A percentile compares a stretch with the other conserved stretches of the same genome.
These are phyloP conservation scores for Oncorhynchus mykiss DNA, from an alignment of 2,113 vertebrate genomes.

Conservation along the genomic window DNA sequence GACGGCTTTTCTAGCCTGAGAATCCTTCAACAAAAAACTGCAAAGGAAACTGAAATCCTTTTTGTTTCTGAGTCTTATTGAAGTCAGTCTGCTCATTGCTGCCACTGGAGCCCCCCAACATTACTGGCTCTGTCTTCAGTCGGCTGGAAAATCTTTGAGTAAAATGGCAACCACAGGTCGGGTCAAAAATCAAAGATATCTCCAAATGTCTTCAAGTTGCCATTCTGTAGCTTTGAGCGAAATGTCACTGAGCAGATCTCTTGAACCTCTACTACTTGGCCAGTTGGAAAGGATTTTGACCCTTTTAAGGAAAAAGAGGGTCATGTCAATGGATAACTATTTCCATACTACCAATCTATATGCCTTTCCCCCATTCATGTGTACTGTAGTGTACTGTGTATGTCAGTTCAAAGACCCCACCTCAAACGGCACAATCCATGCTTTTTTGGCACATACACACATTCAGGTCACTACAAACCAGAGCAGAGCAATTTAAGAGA, in stretches of 20 bases:
- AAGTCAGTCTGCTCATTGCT: conserved; percentile 38
- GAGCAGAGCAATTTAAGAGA: not conserved
- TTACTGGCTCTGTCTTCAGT: conserved; percentile 45
- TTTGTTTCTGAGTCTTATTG: conserved; percentile 28
- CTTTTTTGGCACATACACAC: conserved; percentile 10
- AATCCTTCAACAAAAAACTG: conserved; percentile 32
- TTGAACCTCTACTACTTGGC: conserved; percentile 72
- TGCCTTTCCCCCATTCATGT: no score
- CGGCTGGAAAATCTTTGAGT: conserved; percentile 45
- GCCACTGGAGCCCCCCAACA: conserved; percentile 32
- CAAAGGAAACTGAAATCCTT: conserved; percentile 20
- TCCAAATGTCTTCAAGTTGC: conserved; percentile 62
- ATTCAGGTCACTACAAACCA: not conserved
- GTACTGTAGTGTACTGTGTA: no score
- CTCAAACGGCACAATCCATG: not conserved
- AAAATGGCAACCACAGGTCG: conserved; percentile 53
- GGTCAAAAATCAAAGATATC: conserved; percentile 58
- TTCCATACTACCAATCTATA: not conserved
- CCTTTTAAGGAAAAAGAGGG: conserved; percentile 62
- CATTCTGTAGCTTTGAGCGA: conserved; percentile 35
- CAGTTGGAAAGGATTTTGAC: conserved; percentile 80
- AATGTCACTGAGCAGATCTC: conserved; percentile 24
- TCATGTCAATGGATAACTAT: not conserved
- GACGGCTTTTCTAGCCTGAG: conserved; percentile 17
- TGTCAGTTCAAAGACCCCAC: no score